These are phyloP conservation scores for Dasyornis broadbenti DNA, from an alignment of 2,113 vertebrate genomes.

Conservation along the genomic window DNA sequence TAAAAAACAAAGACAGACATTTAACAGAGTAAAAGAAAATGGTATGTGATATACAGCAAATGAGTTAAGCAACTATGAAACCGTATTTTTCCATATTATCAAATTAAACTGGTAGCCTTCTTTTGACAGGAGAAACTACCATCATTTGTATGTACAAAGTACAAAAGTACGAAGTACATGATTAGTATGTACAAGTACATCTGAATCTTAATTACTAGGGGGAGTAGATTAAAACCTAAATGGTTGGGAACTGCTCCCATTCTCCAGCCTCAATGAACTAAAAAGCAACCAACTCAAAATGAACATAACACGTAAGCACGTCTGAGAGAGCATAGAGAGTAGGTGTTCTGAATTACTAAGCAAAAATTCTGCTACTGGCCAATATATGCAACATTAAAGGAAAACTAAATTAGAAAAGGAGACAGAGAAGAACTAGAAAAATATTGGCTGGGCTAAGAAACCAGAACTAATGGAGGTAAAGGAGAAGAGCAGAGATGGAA, in stretches of 20 bases:
- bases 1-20: background rate
- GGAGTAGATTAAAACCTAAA: background rate
- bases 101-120: background rate
- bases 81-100: background rate
- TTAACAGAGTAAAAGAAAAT: background rate
- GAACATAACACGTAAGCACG: background rate
- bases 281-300: background rate
- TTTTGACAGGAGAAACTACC: background rate
- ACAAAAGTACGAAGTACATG: background rate
- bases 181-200: background rate
- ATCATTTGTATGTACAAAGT: background rate
- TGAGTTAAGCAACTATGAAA: background rate
- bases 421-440: background rate
- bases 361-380: background rate
- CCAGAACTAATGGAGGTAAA: background rate
- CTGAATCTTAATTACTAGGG: background rate
- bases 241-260: background rate
- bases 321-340: background rate
- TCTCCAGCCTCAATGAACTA: background rate
- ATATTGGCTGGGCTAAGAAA: background rate
- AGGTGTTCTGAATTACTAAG: background rate
- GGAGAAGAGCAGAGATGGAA: background rate
- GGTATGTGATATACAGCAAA: background rate
- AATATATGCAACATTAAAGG: background rate
- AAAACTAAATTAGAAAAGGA: background rate